Base-by-base conservation (phyloP, 2,797 vertebrate genomes). In the Limnodromus scolopaceus region DNA sequence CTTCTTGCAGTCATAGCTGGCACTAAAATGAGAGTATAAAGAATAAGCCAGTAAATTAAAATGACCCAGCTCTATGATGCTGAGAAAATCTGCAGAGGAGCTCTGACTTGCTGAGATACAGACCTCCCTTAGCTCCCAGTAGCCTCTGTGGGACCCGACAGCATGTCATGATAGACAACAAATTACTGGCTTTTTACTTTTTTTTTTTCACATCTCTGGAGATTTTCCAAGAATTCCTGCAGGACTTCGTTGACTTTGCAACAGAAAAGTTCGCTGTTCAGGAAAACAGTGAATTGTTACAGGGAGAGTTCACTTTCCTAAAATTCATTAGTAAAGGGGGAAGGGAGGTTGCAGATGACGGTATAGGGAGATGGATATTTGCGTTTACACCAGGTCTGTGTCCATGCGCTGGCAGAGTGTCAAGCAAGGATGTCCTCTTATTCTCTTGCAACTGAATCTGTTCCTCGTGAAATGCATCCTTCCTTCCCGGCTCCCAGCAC, bases 241-340 rank as follows among this genome's bases (percentile, higher is more conserved):
- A 85, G 78, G 64, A 93, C 36, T 86, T 76, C 32, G 13, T 93
- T 96, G 90, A 84, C 92, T 93, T 89, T 92, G 86, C 75, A 64
- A 87, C 57, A 93, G 77, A 77, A 87, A 93, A 91, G 63, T 83
- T 96, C 86, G 53, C 68, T 68, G 19, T 39, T 89, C 13, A 13
- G 78, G 75, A 96, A 92, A 77, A 53, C 11, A 84, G 25, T 25
- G 25, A 64, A 57, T 79, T 0, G 0, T 69, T 64, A 55, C 20
- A 32, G 64, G 45, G 36, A 91, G 54, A 43, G 54, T 79, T 87
- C 78, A 4, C 58, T 78, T 84, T 92, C 20, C 5, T 55, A 69
- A 79, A n/a, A 63, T 48, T 64, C 27, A 0, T 87, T 55, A n/a
- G 53, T 28, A 41, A 38, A 75, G 41, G 41, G 61, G 36, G 38